These are phyloP conservation scores for Rhizomys pruinosus DNA, from an alignment of 2,113 vertebrate genomes.

Conservation along the genomic window DNA sequence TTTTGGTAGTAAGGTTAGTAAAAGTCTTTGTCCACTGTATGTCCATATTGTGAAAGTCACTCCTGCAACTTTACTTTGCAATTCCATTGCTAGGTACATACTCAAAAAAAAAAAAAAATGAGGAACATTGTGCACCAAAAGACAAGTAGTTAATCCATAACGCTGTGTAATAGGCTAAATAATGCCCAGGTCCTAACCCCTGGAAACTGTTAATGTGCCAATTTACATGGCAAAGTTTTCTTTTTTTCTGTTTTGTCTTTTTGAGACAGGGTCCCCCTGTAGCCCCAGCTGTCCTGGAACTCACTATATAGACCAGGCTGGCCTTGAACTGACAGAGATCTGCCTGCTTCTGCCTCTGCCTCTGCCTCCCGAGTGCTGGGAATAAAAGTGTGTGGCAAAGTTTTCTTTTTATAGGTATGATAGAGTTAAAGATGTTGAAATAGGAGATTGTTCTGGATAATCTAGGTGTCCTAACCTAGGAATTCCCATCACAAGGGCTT, in stretches of 20 bases:
- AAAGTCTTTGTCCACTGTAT: no score
- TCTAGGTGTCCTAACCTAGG: neutral
- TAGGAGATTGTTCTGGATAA: neutral
- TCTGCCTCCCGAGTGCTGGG: no score
- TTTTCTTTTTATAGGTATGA: neutral
- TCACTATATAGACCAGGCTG: no score
- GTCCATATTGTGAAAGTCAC: no score
- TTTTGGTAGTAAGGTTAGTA: no score
- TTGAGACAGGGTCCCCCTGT: no score
- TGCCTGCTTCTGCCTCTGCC: no score
- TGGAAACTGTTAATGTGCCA: neutral
- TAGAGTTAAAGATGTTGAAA: neutral
- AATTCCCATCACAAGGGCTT: neutral
- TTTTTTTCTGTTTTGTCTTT: no score
- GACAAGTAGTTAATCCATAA: neutral
- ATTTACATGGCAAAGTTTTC: neutral
- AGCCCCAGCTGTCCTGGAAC: no score
- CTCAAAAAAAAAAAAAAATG: neutral
- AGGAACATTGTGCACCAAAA: neutral
- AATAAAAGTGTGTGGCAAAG: no score
- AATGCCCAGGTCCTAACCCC: neutral
- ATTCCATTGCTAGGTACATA: neutral
- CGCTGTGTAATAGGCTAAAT: neutral
- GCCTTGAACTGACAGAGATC: no score
- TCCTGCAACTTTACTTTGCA: neutral